Evolutionary conservation across 2,113 vertebrate species (phyloP), one percentile per base, ranked within the genome.

Genomic region (Ancistrus triradiatus): DNA sequence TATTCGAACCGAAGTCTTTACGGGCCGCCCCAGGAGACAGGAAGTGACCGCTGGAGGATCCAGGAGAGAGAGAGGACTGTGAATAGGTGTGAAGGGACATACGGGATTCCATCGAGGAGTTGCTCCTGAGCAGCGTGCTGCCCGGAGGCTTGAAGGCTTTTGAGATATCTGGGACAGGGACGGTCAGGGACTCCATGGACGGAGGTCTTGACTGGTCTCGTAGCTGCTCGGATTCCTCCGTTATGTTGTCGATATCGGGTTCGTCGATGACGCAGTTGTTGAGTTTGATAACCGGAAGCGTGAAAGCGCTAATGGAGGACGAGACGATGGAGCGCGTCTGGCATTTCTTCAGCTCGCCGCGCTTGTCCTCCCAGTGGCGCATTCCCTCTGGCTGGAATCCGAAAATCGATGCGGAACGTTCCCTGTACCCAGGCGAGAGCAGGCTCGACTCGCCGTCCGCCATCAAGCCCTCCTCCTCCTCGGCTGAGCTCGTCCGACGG

Each of bases 231-330:
- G 77, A 88, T 51, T 97, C 96, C 78, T 97, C 93, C 0, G 93
- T 95, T 66, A 99, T 98, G 63, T 89, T 91, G 62, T 98, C 92
- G 82, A 95, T 91, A 72, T 92, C 92, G 2, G 93, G 94, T 28
- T 98, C 95, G 47, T 99, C 95, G 2, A 99, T 98, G 3, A 99
- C 95, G 60, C 97, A 98, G 79, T 99, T 99, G 80, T 99, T 99
- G n/a, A 99, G 88, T 77, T 99, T 99, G 72, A 99, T 99, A 68
- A 99, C 95, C 0, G 97, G 97, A 5, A 99, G 77, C 0, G 95
- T 99, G 57, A 99, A 98, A 19, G 97, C 95, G 25, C 91, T 96
- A 74, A 99, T 90, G 4, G 96, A 98, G 1, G 95, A 98, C 1
- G 95, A 95, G 6, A 98, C 96, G 1, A 99, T 98, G 0, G 94